Evolutionary conservation across 2,888 invertebrate genomes (phyloP), one percentile per base, ranked within the genome.

Genomic region (Euproctis similis): DNA sequence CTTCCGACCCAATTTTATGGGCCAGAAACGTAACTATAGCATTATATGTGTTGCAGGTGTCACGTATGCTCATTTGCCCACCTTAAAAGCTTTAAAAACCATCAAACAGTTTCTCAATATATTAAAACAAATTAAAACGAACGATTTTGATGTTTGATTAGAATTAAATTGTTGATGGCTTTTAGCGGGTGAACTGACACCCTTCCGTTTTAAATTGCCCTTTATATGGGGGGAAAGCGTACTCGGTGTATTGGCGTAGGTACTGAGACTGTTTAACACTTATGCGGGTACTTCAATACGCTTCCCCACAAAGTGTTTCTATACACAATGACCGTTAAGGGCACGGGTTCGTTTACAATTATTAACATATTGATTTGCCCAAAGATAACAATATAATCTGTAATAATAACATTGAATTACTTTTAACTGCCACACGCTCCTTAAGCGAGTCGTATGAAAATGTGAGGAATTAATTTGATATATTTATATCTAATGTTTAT

Each of bases 271-370:
- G n/a, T n/a, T n/a, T 76, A 69, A 64, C 63, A 59, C 42, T 50
- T 48, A 81, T 82, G 81, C 81, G 80, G 80, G 81, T 63, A 61
- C 63, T 64, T 62, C 59, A 48, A n/a, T 55, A 50, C 37, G 29
- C 46, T 54, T 58, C 62, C 59, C 61, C 50, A 51, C 49, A 37
- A 46, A 45, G 31, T 28, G 35, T 51, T 59, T 59, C 58, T 58
- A 53, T 58, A 42, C n/a, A n/a, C 36, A 42, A 39, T 57, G 62
- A 58, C 71, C 64, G 72, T 72, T 70, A n/a, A n/a, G n/a, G 57
- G 47, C 46, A 14, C 20, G 24, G 23, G 34, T 44, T 50, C 54
- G 45, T 49, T 57, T 35, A 51, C 31, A 56, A 77, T 71, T 74
- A 69, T 47, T 64, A 14, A 4, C 4, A 74, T 77, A 76, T 70